A percentile compares a stretch with the other conserved stretches of the same genome.
phyloP scores from a whole-genome alignment of 2,797 vertebrate species.

The Hephaestus fuliginosus region DNA sequence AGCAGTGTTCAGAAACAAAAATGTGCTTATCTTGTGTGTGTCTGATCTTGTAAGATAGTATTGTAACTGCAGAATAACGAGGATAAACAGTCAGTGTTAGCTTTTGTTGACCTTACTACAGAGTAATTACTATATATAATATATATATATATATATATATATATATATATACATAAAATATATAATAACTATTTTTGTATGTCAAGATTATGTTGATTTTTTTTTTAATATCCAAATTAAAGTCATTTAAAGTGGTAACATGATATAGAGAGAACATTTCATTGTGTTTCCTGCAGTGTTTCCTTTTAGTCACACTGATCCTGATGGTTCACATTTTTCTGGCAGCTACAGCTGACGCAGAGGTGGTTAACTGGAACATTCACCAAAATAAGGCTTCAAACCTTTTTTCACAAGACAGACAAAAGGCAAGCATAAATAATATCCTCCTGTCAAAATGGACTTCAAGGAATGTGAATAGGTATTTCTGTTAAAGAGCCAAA shows the following conservation, averaged over 20 bases:
- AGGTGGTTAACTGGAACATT: neutral
- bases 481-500: neutral
- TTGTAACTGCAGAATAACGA: neutral
- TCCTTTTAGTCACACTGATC: slow-evolving; percentile 26
- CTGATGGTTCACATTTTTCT: slow-evolving; percentile 66
- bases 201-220: neutral
- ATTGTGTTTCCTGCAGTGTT: neutral
- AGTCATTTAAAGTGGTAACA: neutral
- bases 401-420: neutral
- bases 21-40: neutral
- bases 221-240: neutral
- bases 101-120: slow-evolving; percentile 6
- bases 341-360: slow-evolving; percentile 6
- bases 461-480: neutral
- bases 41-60: neutral
- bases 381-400: slow-evolving; percentile 23
- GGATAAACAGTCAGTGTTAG: neutral
- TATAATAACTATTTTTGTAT: neutral
- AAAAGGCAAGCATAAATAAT: neutral
- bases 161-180: no score
- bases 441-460: slow-evolving; percentile 10
- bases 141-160: no score
- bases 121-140: no score
- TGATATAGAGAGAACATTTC: neutral
- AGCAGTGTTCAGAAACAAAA: neutral